These are phyloP conservation scores for Aeoliscus strigatus DNA, from an alignment of 2,797 vertebrate genomes.

Conservation along the genomic window DNA sequence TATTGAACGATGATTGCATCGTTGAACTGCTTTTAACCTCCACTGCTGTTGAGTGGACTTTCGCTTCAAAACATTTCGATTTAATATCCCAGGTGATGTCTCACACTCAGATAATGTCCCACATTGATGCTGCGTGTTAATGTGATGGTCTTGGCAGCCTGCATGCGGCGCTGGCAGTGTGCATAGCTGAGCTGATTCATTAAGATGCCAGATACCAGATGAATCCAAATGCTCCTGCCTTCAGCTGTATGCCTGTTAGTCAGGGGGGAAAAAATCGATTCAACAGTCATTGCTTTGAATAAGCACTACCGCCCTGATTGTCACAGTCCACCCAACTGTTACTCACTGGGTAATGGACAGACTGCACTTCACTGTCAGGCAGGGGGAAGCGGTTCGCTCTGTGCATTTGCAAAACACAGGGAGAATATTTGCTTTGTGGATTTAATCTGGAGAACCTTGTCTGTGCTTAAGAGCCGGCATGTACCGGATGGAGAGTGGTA, in stretches of 20 bases:
- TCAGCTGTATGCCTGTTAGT: slow-evolving; percentile 51
- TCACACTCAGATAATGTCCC: slow-evolving; percentile 7
- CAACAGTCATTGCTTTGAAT: slow-evolving; percentile 18
- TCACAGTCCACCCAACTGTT: slow-evolving; percentile 3
- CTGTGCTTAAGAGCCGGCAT: slow-evolving; percentile 29
- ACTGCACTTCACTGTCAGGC: slow-evolving; percentile 32
- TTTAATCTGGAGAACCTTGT: slow-evolving; percentile 31
- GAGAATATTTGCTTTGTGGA: slow-evolving; percentile 17
- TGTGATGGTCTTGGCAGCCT: slow-evolving; percentile 25
- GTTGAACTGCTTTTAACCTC: slow-evolving; percentile 6
- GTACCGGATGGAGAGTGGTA: neutral
- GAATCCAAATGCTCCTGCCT: slow-evolving; percentile 30
- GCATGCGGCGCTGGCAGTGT: slow-evolving; percentile 16
- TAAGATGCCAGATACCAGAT: slow-evolving; percentile 37
- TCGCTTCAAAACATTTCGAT: slow-evolving; percentile 1
- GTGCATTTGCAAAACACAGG: slow-evolving; percentile 28
- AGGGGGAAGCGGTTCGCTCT: slow-evolving; percentile 18
- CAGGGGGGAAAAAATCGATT: slow-evolving; percentile 18
- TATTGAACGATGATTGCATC: slow-evolving; percentile 3
- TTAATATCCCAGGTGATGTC: slow-evolving; percentile 12
- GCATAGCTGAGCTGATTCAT: slow-evolving; percentile 28
- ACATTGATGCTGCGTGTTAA: slow-evolving; percentile 19
- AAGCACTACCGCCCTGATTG: slow-evolving; percentile 23
- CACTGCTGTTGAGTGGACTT: neutral
- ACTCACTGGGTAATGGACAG: slow-evolving; percentile 19